A percentile compares a stretch with the other conserved stretches of the same genome.
Evolutionary conservation across 1,140 invertebrate genomes (phyloP).

Genomic region (Carposina sasakii): DNA sequence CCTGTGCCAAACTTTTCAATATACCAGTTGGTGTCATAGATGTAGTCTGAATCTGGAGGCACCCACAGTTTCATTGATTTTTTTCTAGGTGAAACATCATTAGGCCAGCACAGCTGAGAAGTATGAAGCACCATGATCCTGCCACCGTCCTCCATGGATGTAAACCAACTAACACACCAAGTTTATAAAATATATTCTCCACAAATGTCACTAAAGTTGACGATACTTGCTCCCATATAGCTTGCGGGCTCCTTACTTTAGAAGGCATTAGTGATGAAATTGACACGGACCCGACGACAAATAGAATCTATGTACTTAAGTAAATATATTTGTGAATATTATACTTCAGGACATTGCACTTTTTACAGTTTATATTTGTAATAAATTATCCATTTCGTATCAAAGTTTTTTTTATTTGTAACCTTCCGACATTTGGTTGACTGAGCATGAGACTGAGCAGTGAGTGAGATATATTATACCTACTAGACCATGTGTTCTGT

Average conservation of each 20-base stretch:
- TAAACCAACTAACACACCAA: constrained; percentile 66
- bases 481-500: no score
- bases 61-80: constrained; percentile 84
- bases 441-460: no score
- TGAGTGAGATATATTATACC: no score
- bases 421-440: no score
- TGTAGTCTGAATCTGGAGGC: constrained; percentile 78
- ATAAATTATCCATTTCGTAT: no score
- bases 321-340: no score
- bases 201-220: constrained; percentile 56
- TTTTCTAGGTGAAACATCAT: constrained; percentile 76
- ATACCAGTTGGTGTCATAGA: constrained; percentile 80
- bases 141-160: constrained; percentile 73
- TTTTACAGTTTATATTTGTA: no score
- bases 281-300: no score
- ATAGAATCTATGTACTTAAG: no score
- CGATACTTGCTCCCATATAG: constrained; percentile 59
- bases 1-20: constrained; percentile 78
- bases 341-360: no score
- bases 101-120: constrained; percentile 72
- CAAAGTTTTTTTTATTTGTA: no score
- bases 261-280: no score
- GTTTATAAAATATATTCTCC: constrained; percentile 64
- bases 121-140: constrained; percentile 69
- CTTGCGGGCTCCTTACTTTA: constrained; percentile 47